A percentile compares a stretch with the other conserved stretches of the same genome.
Evolutionary conservation across 2,113 vertebrate genomes (phyloP).

Genomic region (Etheostoma cragini): DNA sequence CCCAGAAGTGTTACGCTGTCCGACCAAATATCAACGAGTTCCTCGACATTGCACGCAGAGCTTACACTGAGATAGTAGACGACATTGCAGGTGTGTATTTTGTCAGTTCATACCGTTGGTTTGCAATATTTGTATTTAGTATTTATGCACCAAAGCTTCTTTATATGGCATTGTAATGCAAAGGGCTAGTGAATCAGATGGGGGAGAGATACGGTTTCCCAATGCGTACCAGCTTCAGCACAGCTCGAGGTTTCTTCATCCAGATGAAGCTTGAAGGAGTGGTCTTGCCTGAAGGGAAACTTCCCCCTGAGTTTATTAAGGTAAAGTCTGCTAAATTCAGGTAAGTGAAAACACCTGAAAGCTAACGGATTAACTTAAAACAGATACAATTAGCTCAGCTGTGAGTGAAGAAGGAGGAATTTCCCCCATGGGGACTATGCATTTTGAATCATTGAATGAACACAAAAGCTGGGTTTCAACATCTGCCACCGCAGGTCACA

Average conservation of each 20-base stretch:
- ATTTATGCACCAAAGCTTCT: neutral
- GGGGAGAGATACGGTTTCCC: slow-evolving; percentile 91
- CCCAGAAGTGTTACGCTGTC: slow-evolving; percentile 98
- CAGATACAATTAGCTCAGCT: neutral
- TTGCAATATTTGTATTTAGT: neutral
- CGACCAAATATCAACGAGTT: slow-evolving; percentile 94
- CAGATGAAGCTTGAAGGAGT: slow-evolving; percentile 90
- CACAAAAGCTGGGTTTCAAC: slow-evolving; percentile 7
- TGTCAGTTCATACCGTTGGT: neutral
- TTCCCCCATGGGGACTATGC: neutral
- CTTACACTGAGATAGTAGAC: slow-evolving; percentile 97
- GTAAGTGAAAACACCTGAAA: neutral
- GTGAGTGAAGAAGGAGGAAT: neutral
- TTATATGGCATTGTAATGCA: slow-evolving; percentile 15
- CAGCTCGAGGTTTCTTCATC: slow-evolving; percentile 93
- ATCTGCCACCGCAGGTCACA: slow-evolving; percentile 83
- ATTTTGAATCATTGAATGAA: neutral
- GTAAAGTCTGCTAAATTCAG: slow-evolving; percentile 72
- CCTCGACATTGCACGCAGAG: slow-evolving; percentile 93
- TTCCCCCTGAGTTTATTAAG: slow-evolving; percentile 96
- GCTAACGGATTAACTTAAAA: neutral
- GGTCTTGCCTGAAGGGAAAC: slow-evolving; percentile 82
- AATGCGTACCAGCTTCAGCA: slow-evolving; percentile 94
- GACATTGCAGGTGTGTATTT: slow-evolving; percentile 91
- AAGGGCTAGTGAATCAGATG: slow-evolving; percentile 91